Base-by-base conservation (phyloP, 2,888 invertebrate genomes). In the Tenthredo mesomela region DNA sequence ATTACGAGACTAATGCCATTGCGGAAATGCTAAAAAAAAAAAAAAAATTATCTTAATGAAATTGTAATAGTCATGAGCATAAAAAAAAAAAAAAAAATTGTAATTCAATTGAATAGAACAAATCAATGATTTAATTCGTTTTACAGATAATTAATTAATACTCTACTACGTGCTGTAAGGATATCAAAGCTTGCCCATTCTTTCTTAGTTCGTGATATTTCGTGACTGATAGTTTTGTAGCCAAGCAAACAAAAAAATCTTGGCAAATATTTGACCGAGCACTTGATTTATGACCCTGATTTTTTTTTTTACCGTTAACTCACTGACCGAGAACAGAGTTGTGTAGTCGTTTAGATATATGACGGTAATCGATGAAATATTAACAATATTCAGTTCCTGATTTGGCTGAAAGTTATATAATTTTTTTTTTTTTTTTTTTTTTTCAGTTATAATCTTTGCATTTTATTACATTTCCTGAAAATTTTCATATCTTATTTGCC, bases 1-100 rank as follows among this genome's bases (percentile, higher is more conserved):
- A 50, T 77, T 77, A 47, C 33, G 77, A 77, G 77, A 77, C 47
- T 77, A 50, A 77, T 77, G 33, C 9, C 77, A 33, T 33, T 54
- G 47, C 77, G 29, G 18, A 54, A 77, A 29, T 77, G 29, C 29
- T 50, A n/a, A 18, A 29, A 29, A 77, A 54, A 77, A n/a, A n/a
- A n/a, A n/a, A n/a, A n/a, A n/a, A n/a, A n/a, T n/a, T 50, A 77
- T 50, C 33, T 50, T 9, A 77, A 54, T 54, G 43, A 29, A 50
- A 25, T 4, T 77, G 29, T 47, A 10, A n/a, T 77, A 47, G 54
- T 25, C 4, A 75, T 50, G 29, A 50, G 65, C 1, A 15, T 50
- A 77, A 21, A 54, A 29, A 29, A 50, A 77, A 15, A 33, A 77
- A 21, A 54, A 29, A 29, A 50, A 77, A 50, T 75, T 75, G 33